phyloP scores from a whole-genome alignment of 2,113 vertebrate species.

The Dascyllus trimaculatus region DNA sequence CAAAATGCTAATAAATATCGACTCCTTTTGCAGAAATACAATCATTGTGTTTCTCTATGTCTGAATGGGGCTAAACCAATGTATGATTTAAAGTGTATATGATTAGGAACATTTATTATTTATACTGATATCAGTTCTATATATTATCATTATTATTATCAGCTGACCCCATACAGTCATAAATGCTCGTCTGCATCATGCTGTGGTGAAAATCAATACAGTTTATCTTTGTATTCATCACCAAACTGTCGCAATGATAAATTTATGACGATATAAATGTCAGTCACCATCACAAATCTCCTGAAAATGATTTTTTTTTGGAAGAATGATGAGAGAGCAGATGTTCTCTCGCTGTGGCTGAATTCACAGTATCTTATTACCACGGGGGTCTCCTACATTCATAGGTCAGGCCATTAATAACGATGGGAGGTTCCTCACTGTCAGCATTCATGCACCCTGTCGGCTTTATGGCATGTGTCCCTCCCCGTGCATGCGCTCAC shows the following conservation, averaged over 20 bases:
- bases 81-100: no score
- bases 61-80: neutral
- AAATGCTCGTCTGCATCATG: neutral
- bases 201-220: neutral
- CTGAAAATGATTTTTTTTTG: neutral
- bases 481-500: conserved; percentile 32
- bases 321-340: conserved; percentile 51
- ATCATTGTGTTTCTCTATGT: neutral
- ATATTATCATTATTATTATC: neutral
- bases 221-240: neutral
- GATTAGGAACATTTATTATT: no score
- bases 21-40: neutral
- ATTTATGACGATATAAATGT: neutral
- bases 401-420: conserved; percentile 72
- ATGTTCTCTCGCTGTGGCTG: conserved; percentile 46
- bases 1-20: neutral
- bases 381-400: conserved; percentile 63
- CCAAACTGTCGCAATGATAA: neutral
- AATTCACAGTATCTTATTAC: conserved; percentile 62
- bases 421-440: conserved; percentile 64
- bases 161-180: no score
- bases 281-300: neutral
- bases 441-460: conserved; percentile 68
- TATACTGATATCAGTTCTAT: neutral
- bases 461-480: conserved; percentile 54